A percentile compares a stretch with the other conserved stretches of the same genome.
These are phyloP conservation scores for Microctonus brassicae DNA, from an alignment of 2,888 invertebrate genomes.

Conservation along the genomic window DNA sequence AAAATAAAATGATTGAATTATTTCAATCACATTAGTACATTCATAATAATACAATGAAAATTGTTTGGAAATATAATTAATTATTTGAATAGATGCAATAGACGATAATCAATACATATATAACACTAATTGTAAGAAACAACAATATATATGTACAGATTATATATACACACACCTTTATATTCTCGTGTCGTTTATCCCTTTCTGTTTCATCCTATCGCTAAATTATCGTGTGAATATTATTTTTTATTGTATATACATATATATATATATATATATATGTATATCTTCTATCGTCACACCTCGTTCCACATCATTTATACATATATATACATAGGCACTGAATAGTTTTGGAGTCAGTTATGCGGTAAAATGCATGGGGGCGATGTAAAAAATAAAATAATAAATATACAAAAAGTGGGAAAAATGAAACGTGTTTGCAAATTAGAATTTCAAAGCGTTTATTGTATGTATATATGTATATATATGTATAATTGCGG, in stretches of 20 bases:
- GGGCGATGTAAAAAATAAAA: not conserved
- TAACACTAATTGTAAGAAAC: no score
- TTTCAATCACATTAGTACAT: not conserved
- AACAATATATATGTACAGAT: not conserved
- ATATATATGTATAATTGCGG: constrained; percentile 57
- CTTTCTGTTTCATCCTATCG: constrained; percentile 3
- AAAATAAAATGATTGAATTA: not conserved
- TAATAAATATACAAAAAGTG: not conserved
- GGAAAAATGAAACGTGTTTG: not conserved
- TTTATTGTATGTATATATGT: constrained; percentile 33
- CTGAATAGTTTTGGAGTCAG: constrained; percentile 21
- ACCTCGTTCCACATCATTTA: constrained; percentile 44
- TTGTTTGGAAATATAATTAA: not conserved
- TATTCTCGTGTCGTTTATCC: constrained; percentile 1
- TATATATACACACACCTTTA: not conserved
- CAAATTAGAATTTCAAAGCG: constrained; percentile 56
- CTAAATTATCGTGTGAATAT: constrained; percentile 16
- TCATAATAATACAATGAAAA: not conserved
- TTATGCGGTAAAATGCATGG: constrained; percentile 12
- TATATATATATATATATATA: no score
- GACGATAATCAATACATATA: not conserved
- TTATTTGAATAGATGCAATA: not conserved
- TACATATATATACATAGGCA: not conserved
- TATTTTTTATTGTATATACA: constrained; percentile 4
- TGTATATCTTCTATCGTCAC: constrained; percentile 41